Percentiles rank a stretch among this genome's conserved stretches.
Evolutionary conservation across 2,113 vertebrate genomes (phyloP).

Genomic region (Trachemys scripta): DNA sequence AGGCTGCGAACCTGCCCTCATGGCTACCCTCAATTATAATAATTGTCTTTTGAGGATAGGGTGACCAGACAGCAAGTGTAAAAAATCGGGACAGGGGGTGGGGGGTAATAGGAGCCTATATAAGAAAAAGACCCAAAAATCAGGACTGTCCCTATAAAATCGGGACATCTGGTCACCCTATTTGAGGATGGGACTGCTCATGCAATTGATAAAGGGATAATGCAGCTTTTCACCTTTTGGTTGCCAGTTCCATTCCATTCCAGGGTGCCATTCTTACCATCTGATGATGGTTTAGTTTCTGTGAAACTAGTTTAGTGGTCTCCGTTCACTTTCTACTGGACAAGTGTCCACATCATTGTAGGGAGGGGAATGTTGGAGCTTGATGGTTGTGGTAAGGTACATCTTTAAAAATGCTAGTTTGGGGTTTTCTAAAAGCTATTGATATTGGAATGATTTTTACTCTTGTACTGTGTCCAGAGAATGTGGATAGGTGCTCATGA

Average conservation of each 20-base stretch:
- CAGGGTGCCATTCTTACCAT: not conserved
- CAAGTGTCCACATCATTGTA: not conserved
- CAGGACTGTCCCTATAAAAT: no score
- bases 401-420: not conserved
- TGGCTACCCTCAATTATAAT: not conserved
- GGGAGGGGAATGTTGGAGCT: not conserved
- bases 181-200: not conserved
- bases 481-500: not conserved
- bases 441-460: not conserved
- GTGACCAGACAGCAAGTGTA: no score
- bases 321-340: not conserved
- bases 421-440: not conserved
- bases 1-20: not conserved
- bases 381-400: not conserved
- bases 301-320: not conserved
- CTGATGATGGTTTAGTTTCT: not conserved
- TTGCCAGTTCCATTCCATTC: not conserved
- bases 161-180: no score
- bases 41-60: not conserved
- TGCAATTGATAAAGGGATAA: not conserved
- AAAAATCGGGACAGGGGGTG: no score
- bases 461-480: not conserved
- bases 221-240: not conserved
- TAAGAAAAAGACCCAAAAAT: no score
- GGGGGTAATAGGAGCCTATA: no score